Conservation (phyloP, 2,113 vertebrate genomes). For the Argyrosomus japonicus region DNA sequence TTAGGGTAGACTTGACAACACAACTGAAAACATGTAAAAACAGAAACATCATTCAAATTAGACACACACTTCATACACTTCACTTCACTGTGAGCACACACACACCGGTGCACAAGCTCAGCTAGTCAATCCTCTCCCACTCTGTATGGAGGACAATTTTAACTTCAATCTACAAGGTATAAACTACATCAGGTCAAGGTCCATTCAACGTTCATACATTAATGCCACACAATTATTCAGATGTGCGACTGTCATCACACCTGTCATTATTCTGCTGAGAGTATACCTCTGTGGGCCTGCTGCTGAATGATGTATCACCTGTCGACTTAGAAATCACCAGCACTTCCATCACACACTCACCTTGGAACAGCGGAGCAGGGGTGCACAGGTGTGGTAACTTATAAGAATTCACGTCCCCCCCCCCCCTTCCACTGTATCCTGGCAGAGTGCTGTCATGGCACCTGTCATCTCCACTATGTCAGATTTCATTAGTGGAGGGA, state of each 20-base stretch:
- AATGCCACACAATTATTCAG: slow-evolving; percentile 76
- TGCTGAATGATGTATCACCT: slow-evolving; percentile 84
- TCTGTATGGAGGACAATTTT: slow-evolving; percentile 46
- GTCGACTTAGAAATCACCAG: slow-evolving; percentile 78
- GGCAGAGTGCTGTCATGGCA: slow-evolving; percentile 73
- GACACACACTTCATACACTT: slow-evolving; percentile 13
- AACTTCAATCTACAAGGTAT: slow-evolving; percentile 59
- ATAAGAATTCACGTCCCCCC: slow-evolving; percentile 68
- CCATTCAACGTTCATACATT: slow-evolving; percentile 68
- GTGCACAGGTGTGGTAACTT: slow-evolving; percentile 80
- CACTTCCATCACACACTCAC: slow-evolving; percentile 68
- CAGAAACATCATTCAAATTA: slow-evolving; percentile 55
- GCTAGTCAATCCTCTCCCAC: slow-evolving; percentile 22
- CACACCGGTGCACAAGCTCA: slow-evolving; percentile 10
- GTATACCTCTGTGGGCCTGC: slow-evolving; percentile 61
- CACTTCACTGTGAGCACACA: neutral
- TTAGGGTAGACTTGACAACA: slow-evolving; percentile 52
- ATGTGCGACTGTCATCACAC: slow-evolving; percentile 75
- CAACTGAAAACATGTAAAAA: slow-evolving; percentile 55
- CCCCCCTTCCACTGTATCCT: slow-evolving; percentile 60
- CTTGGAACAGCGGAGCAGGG: slow-evolving; percentile 66
- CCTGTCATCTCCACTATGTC: slow-evolving; percentile 81
- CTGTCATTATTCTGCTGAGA: slow-evolving; percentile 79
- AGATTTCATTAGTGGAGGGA: slow-evolving; percentile 78
- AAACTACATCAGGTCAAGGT: slow-evolving; percentile 73